Evolutionary conservation across 2,113 vertebrate species (phyloP), one percentile per base, ranked within the genome.

Genomic region (Salvelinus alpinus): DNA sequence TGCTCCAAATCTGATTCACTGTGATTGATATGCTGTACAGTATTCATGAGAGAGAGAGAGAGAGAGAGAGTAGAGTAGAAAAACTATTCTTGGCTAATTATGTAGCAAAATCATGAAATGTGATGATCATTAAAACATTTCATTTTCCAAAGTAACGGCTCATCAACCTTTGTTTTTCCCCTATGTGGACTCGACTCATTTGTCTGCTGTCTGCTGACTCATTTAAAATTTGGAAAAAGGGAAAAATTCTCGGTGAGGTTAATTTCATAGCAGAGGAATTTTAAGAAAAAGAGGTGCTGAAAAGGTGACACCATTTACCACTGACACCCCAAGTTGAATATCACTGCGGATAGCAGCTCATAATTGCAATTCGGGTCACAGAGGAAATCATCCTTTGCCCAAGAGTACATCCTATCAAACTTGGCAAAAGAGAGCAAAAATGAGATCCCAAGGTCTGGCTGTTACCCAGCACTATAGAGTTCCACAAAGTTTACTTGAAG

Each of bases 81-180:
- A 1, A 12, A 12, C 11, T 11, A 44, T 44, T 9, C 2, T 38
- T 44, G 38, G 38, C 38, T 44, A 44, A 44, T 12, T 44, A 70
- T 72, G 59, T 18, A 64, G 47, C n/a, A 72, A 57, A 76, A 7
- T 75, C 77, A 64, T 1, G 31, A 78, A 77, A 54, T 71, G 47
- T 70, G 78, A 73, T 76, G 78, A 80, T 76, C 75, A 77, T 81
- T 11, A 77, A 79, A 84, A 86, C 64, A 74, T 78, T 82, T 44
- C 0, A 59, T 80, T 87, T 79, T 84, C 62, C 24, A 34, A 64
- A n/a, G 72, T 47, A 73, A 48, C 77, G 57, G 82, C 64, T 84
- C 75, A 77, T 84, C 77, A 83, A 67, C 73, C 70, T 86, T 83
- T 77, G 27, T 67, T 59, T 74, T 74, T 14, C 16, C 54, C 74